A percentile compares a stretch with the other conserved stretches of the same genome.
phyloP scores from a whole-genome alignment of 1,140 invertebrate genomes.

The Drosophila rhopaloa region DNA sequence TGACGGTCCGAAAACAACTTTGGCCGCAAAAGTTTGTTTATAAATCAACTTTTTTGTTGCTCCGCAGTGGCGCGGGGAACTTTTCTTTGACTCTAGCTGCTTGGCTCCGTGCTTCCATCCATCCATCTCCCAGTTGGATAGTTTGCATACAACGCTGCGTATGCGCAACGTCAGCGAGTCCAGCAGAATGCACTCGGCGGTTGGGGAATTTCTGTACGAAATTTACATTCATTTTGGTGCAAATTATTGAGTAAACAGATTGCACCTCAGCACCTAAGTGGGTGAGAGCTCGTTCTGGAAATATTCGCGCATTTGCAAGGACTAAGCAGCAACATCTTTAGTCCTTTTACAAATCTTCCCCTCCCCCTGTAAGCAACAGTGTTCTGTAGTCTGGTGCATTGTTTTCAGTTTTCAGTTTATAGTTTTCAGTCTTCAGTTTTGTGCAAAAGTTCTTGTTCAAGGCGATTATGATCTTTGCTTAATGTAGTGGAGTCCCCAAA shows the following conservation, averaged over 20 bases:
- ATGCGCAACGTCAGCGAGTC: constrained; percentile 53
- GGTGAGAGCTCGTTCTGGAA: constrained; percentile 38
- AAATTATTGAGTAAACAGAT: constrained; percentile 73
- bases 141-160: constrained; percentile 44
- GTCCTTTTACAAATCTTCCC: neutral
- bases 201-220: constrained; percentile 43
- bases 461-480: constrained; percentile 48
- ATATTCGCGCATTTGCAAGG: constrained; percentile 42
- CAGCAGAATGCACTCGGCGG: constrained; percentile 45
- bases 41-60: constrained; percentile 72
- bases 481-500: constrained; percentile 38
- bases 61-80: neutral
- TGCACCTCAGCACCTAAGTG: constrained; percentile 44
- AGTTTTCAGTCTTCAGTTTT: constrained; percentile 25
- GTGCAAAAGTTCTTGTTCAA: constrained; percentile 28
- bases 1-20: constrained; percentile 67
- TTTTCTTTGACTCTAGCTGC: constrained; percentile 34
- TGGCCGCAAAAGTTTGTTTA: constrained; percentile 74
- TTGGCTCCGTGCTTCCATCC: neutral
- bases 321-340: constrained; percentile 14
- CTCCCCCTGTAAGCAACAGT: constrained; percentile 22
- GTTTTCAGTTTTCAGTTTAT: constrained; percentile 30
- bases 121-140: constrained; percentile 43
- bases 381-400: constrained; percentile 25
- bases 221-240: constrained; percentile 65